These are phyloP conservation scores for Mesitornis unicolor DNA, from an alignment of 2,113 vertebrate species.

Conservation along the genomic window DNA sequence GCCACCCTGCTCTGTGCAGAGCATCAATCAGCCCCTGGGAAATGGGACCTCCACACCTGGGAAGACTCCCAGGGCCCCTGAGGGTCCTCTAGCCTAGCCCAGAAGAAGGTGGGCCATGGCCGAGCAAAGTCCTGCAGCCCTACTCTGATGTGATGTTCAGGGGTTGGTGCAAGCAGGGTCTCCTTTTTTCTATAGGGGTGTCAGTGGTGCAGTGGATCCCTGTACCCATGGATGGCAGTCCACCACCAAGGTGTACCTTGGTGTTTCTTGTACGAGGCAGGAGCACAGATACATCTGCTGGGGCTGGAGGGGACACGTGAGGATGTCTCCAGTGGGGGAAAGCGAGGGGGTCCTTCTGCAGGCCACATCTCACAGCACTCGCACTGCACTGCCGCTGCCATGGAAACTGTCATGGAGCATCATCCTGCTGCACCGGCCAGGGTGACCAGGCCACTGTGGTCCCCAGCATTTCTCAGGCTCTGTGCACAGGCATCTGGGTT, in stretches of 20 bases:
- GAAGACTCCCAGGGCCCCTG: not conserved
- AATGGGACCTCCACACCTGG: not conserved
- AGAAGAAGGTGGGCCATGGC: not conserved
- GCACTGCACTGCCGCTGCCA: not conserved
- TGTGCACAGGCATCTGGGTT: rapidly evolving
- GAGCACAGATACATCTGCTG: not conserved
- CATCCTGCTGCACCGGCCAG: not conserved
- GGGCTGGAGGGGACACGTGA: not conserved
- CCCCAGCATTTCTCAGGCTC: not conserved
- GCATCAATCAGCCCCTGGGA: not conserved
- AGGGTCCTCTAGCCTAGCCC: not conserved
- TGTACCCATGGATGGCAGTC: not conserved
- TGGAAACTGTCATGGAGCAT: constrained; percentile 35
- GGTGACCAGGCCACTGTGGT: rapidly evolving
- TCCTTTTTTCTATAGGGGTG: not conserved
- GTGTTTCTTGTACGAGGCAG: not conserved
- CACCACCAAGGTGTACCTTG: no score
- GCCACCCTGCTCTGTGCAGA: not conserved
- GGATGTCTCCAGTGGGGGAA: not conserved
- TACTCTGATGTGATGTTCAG: not conserved
- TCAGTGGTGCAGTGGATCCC: rapidly evolving
- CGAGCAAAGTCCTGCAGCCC: not conserved
- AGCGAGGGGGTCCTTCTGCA: not conserved
- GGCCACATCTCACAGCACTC: not conserved
- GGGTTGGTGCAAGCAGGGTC: not conserved